Percentiles rank a stretch among this genome's conserved stretches.
Evolutionary conservation across 2,888 invertebrate species (phyloP).

Genomic region (Schizaphis graminum): DNA sequence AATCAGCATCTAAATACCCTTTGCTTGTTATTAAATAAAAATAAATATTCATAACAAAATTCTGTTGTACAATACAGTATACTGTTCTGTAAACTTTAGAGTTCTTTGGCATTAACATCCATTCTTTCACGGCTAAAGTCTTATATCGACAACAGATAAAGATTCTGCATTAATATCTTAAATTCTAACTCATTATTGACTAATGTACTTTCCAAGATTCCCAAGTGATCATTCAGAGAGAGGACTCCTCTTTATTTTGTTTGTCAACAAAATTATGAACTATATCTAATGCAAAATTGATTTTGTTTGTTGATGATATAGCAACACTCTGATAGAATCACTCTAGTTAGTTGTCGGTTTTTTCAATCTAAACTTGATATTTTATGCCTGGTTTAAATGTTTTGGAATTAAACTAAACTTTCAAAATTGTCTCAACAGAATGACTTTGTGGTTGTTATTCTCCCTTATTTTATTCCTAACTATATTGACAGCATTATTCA

Average conservation of each 20-base stretch:
- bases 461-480: background rate
- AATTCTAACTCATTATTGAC: too few relatives aligned
- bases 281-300: background rate
- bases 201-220: too few relatives aligned
- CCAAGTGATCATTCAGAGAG: background rate
- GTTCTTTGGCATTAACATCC: too few relatives aligned
- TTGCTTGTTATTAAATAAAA: too few relatives aligned
- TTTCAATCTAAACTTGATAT: background rate
- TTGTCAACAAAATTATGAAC: background rate
- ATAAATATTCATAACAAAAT: too few relatives aligned
- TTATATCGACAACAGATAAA: too few relatives aligned
- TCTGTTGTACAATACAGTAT: too few relatives aligned
- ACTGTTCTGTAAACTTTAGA: too few relatives aligned
- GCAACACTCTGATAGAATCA: too few relatives aligned
- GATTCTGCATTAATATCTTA: too few relatives aligned
- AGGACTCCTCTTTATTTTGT: background rate
- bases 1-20: too few relatives aligned
- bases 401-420: background rate
- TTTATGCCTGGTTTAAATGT: background rate
- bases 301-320: background rate
- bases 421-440: background rate
- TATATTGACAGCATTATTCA: background rate
- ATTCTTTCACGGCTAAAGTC: too few relatives aligned
- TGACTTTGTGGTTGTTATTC: background rate
- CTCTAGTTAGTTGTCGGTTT: background rate